Percentiles rank a stretch among this genome's conserved stretches.
Evolutionary conservation across 2,888 invertebrate species (phyloP).

Genomic region (Standfussiana lucernea): DNA sequence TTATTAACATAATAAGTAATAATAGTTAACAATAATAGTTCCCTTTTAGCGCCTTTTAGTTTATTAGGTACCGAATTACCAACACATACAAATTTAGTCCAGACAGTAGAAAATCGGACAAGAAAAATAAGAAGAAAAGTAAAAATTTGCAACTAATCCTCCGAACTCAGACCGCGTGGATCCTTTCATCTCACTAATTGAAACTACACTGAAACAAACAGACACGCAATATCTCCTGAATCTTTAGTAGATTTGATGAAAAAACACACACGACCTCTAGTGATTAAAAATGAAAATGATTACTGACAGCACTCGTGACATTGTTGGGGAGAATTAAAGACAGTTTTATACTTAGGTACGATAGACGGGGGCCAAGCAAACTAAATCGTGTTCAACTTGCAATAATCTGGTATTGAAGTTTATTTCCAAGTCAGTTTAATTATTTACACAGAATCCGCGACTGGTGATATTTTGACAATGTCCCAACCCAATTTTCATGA

Average conservation of each 20-base stretch:
- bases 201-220: conserved; percentile 54
- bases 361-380: background rate
- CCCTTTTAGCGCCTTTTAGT: background rate
- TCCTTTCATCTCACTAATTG: conserved; percentile 62
- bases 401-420: background rate
- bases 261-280: conserved; percentile 10
- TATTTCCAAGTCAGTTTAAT: background rate
- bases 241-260: conserved; percentile 49
- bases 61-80: conserved; percentile 3
- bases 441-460: background rate
- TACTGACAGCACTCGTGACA: conserved; percentile 10
- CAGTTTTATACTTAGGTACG: background rate
- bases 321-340: conserved; percentile 3
- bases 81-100: conserved; percentile 11
- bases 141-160: conserved; percentile 36
- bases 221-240: conserved; percentile 42
- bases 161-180: conserved; percentile 11
- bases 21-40: background rate
- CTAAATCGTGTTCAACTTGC: background rate
- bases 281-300: conserved; percentile 16
- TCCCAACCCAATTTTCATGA: background rate
- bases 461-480: background rate
- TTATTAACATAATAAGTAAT: too few species aligned
- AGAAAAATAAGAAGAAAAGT: conserved; percentile 29
- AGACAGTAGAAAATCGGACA: conserved; percentile 6